Base-by-base conservation (phyloP, 2,113 vertebrate species). In the Cromileptes altivelis region DNA sequence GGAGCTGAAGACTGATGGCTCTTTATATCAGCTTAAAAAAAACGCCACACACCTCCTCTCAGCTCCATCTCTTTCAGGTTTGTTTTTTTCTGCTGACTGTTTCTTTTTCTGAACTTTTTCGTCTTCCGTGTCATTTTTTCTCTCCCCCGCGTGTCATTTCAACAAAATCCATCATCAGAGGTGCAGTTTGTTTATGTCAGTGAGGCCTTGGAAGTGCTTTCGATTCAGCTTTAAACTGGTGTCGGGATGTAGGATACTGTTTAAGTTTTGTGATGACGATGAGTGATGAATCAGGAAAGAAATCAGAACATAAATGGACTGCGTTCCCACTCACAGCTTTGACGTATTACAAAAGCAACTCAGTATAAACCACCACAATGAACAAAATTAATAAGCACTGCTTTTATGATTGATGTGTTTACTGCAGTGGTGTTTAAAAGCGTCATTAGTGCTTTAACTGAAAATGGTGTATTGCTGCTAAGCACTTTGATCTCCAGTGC, bases 1-100 rank as follows among this genome's bases (percentile, higher is more conserved):
- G 90, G 81, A 77, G 81, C 81, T 45, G 56, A 85, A 88, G 92
- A 95, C 91, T 78, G 92, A 94, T 93, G 90, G 90, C 70, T 83
- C 76, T 90, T 82, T 89, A 85, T 73, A 90, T 89, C 85, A 88
- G 87, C 78, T 30, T 78, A 4, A 64, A 74, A 80, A 89, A 89
- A 90, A 42, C 57, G 50, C 40, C 21, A 30, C 80, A 83, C 83
- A 56, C 60, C 81, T 79, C 71, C 63, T 69, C 84, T 87, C 82
- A 71, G 88, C 88, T 77, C 65, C 80, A 74, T 86, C 79, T 84
- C 84, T 83, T 79, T 88, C 74, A 72, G 79, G 47, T 89, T 85
- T 81, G 3, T 78, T 85, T 68, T 90, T 89, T 88, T 80, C 86
- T 86, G 93, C 92, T 91, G 91, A 94, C 80, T 80, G 65, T 80